phyloP scores from a whole-genome alignment of 53 echinoderm and acorn worm genomes.

The Astropecten irregularis region DNA sequence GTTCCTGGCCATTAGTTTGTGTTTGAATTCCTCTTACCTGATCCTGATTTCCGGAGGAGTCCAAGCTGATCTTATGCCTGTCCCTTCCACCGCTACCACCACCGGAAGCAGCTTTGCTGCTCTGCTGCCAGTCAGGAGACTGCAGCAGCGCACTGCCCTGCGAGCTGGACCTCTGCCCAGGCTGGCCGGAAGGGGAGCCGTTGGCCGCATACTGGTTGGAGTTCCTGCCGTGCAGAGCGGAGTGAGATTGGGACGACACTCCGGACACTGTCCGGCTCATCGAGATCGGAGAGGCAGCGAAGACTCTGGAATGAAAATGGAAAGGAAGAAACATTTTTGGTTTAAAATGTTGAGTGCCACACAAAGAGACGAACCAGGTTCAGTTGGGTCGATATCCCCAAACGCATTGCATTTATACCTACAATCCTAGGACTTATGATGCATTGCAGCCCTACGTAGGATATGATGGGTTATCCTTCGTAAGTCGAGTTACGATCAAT shows the following conservation, averaged over 20 bases:
- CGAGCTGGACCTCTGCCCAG: background rate
- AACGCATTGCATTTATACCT: no score
- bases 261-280: slow-evolving; percentile 60
- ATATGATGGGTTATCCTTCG: no score
- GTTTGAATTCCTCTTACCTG: no score
- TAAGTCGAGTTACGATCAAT: no score
- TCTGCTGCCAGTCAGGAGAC: slow-evolving; percentile 48
- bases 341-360: no score
- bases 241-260: slow-evolving; percentile 28
- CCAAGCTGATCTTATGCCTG: background rate
- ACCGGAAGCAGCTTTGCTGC: background rate
- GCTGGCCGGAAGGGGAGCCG: slow-evolving; percentile 12
- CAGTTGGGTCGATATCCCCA: no score
- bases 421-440: no score
- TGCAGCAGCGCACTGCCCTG: slow-evolving; percentile 31
- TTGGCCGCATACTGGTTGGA: slow-evolving; percentile 25
- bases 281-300: slow-evolving; percentile 83
- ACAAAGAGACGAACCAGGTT: no score
- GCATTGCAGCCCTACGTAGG: no score
- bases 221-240: slow-evolving; percentile 12
- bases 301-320: slow-evolving; percentile 65
- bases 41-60: slow-evolving; percentile 12
- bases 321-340: no score
- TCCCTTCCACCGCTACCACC: slow-evolving; percentile 43
- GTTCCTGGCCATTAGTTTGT: no score